These are phyloP conservation scores for Polietes domitor DNA, from an alignment of 2,888 invertebrate species.

Conservation along the genomic window DNA sequence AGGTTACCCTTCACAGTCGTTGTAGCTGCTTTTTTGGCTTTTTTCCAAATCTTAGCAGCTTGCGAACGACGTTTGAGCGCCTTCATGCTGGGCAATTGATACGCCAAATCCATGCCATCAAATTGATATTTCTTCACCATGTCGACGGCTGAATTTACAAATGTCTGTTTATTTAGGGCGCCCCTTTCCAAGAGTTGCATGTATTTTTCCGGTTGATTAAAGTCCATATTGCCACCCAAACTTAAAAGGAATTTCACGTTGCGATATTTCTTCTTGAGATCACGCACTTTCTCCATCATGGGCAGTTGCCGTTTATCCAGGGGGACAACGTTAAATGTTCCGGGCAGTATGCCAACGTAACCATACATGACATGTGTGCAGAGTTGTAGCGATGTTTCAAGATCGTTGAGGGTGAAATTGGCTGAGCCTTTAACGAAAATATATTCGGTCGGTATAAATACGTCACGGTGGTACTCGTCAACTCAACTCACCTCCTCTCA, in stretches of 20 bases:
- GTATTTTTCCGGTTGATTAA: constrained; percentile 86
- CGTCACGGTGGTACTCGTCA: neutral
- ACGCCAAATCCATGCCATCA: constrained; percentile 92
- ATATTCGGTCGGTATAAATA: neutral
- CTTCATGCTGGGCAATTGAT: constrained; percentile 89
- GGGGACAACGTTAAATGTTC: constrained; percentile 86
- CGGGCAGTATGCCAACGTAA: constrained; percentile 87
- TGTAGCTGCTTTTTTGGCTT: constrained; percentile 82
- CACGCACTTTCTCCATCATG: constrained; percentile 86
- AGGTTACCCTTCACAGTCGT: constrained; percentile 81
- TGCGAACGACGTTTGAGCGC: constrained; percentile 86
- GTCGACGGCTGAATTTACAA: constrained; percentile 88
- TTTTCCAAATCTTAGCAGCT: constrained; percentile 77
- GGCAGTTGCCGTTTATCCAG: constrained; percentile 87
- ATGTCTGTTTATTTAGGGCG: constrained; percentile 85
- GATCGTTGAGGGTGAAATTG: constrained; percentile 86
- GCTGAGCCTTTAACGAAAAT: constrained; percentile 85
- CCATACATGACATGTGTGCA: constrained; percentile 92
- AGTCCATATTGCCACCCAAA: constrained; percentile 89
- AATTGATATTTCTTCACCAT: constrained; percentile 89
- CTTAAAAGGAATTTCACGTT: constrained; percentile 87
- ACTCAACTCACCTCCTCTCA: constrained; percentile 74
- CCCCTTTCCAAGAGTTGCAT: constrained; percentile 86
- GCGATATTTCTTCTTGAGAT: constrained; percentile 86
- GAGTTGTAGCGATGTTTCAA: constrained; percentile 88